Percentiles rank a stretch among this genome's conserved stretches.
Conservation (phyloP, 2,888 invertebrate genomes). For the Phyllotreta striolata region DNA sequence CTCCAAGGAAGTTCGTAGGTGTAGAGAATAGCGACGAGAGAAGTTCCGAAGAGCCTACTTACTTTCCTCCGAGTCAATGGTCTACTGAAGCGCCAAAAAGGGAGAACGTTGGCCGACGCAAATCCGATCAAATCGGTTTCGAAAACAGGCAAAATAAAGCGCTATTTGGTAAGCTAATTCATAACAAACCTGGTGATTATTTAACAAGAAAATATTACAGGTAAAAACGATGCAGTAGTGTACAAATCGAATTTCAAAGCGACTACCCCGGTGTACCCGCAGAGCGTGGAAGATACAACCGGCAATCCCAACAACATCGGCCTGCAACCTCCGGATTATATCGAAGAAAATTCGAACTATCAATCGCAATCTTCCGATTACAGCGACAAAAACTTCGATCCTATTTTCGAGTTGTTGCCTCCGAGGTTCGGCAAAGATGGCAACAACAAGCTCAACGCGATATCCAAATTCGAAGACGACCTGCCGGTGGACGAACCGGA, state of each 20-base stretch:
- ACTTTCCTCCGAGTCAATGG: constrained; percentile 66
- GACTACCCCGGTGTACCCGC: constrained; percentile 51
- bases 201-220: constrained; percentile 21
- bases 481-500: not conserved
- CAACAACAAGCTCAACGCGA: constrained; percentile 39
- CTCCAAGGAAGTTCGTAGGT: constrained; percentile 59
- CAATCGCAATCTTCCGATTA: constrained; percentile 41
- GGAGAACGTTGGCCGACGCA: constrained; percentile 10
- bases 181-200: not conserved
- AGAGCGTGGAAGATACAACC: constrained; percentile 43
- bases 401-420: constrained; percentile 25
- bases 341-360: constrained; percentile 10
- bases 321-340: constrained; percentile 42
- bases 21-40: constrained; percentile 62
- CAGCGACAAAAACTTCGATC: constrained; percentile 25
- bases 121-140: constrained; percentile 22
- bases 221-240: constrained; percentile 38
- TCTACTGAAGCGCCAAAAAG: constrained; percentile 60
- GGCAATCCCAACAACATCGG: constrained; percentile 36
- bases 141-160: no score
- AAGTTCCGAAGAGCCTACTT: constrained; percentile 61
- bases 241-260: constrained; percentile 48
- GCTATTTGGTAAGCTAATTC: no score
- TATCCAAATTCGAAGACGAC: constrained; percentile 43
- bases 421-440: constrained; percentile 2